phyloP scores from a whole-genome alignment of 1,140 invertebrate species.

The Lepidurus arcticus region DNA sequence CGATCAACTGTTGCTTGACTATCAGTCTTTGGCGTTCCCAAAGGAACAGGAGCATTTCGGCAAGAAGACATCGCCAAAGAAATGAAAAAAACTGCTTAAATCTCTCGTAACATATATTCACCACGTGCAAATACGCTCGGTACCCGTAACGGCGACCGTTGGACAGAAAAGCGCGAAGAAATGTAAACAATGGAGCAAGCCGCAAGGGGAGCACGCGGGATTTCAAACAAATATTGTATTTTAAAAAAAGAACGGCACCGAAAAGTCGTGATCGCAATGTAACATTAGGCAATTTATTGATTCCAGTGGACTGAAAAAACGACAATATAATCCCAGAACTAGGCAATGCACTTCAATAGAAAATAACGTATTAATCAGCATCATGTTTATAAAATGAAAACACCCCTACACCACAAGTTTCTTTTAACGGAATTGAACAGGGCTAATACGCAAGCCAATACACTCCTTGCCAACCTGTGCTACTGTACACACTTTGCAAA shows the following conservation, averaged over 20 bases:
- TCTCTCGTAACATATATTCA: too few relatives aligned
- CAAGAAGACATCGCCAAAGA: background rate
- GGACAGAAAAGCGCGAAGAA: too few relatives aligned
- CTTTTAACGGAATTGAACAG: conserved; percentile 57
- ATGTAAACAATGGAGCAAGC: too few relatives aligned
- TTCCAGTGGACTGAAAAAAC: conserved; percentile 2
- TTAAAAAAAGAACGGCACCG: too few relatives aligned
- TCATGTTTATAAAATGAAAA: background rate
- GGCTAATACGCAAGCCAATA: conserved; percentile 77
- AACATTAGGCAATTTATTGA: background rate
- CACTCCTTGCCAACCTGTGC: conserved; percentile 86
- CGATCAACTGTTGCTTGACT: conserved; percentile 13
- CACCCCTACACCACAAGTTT: background rate
- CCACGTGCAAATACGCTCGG: too few relatives aligned
- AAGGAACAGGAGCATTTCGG: conserved; percentile 16
- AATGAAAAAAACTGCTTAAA: too few relatives aligned
- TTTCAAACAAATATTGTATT: too few relatives aligned
- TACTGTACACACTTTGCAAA: conserved; percentile 82
- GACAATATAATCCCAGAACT: background rate
- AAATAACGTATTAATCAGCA: background rate
- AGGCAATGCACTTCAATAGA: background rate
- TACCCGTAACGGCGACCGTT: too few relatives aligned
- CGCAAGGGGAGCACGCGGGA: too few relatives aligned
- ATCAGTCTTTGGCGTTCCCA: conserved; percentile 15
- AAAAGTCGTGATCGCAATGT: background rate